Percentiles rank a stretch among this genome's conserved stretches.
phyloP scores from a whole-genome alignment of 2,797 vertebrate species.

The Mus minutoides region DNA sequence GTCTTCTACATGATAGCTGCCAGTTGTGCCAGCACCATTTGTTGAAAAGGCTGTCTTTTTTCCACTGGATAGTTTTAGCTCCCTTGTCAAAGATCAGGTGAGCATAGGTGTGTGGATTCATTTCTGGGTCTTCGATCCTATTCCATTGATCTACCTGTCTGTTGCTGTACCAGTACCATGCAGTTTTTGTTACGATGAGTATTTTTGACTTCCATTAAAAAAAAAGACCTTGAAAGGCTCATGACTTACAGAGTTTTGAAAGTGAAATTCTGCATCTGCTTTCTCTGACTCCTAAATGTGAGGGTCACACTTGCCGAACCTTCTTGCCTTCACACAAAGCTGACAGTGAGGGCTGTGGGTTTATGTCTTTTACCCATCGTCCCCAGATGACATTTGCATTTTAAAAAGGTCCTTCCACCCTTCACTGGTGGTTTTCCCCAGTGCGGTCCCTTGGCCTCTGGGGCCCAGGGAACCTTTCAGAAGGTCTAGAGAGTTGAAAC shows the following conservation, averaged over 20 bases:
- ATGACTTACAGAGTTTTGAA: not conserved
- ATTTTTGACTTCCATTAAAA: conserved; percentile 34
- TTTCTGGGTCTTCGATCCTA: no score
- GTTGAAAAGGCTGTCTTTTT: no score
- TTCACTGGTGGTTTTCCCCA: not conserved
- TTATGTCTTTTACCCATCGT: not conserved
- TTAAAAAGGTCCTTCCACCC: conserved; percentile 56
- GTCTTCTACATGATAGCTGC: no score
- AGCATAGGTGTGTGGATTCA: no score
- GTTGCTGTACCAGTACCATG: no score
- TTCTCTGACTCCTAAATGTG: conserved; percentile 32
- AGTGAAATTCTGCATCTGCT: not conserved
- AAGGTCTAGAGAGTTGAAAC: conserved; percentile 54
- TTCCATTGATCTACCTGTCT: no score
- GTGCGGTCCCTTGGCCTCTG: not conserved
- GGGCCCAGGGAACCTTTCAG: conserved; percentile 45
- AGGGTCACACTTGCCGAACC: conserved; percentile 23
- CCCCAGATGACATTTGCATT: conserved; percentile 57
- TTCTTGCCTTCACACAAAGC: not conserved
- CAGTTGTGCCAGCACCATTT: no score
- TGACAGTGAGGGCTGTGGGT: not conserved
- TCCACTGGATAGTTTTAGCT: no score
- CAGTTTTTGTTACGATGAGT: no score
- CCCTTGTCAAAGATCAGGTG: no score
- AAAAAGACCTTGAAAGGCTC: not conserved